A percentile compares a stretch with the other conserved stretches of the same genome.
These are phyloP conservation scores for Heterodera filipjevi DNA, from an alignment of 2,888 invertebrate genomes.

Conservation along the genomic window DNA sequence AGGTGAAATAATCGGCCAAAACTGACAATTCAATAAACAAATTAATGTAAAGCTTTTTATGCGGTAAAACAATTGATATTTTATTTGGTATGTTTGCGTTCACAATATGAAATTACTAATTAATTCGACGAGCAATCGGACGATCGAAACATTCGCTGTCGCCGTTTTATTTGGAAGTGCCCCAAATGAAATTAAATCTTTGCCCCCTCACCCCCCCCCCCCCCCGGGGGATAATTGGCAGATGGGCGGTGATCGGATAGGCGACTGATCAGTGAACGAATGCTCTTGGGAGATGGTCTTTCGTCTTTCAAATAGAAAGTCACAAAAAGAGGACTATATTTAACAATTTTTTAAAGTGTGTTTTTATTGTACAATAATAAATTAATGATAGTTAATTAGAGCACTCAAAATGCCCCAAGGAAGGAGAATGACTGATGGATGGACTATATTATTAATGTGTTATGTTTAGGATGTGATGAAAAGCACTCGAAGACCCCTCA, in stretches of 20 bases:
- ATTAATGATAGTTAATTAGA: too few species aligned
- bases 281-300: background rate
- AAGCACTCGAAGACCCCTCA: constrained; percentile 1
- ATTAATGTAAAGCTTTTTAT: background rate
- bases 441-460: background rate
- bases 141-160: background rate
- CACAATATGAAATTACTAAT: background rate
- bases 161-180: background rate
- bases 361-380: too few species aligned
- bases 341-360: too few species aligned
- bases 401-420: background rate
- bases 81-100: background rate
- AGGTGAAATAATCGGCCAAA: background rate
- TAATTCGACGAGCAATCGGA: background rate
- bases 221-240: background rate
- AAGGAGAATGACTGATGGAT: too few species aligned
- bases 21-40: background rate
- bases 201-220: background rate
- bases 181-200: background rate
- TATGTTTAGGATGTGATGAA: background rate
- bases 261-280: background rate
- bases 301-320: background rate
- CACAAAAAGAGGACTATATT: background rate
- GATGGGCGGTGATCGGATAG: background rate
- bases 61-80: background rate